Conservation (phyloP, 2,113 vertebrate species). For the Entelurus aequoreus region DNA sequence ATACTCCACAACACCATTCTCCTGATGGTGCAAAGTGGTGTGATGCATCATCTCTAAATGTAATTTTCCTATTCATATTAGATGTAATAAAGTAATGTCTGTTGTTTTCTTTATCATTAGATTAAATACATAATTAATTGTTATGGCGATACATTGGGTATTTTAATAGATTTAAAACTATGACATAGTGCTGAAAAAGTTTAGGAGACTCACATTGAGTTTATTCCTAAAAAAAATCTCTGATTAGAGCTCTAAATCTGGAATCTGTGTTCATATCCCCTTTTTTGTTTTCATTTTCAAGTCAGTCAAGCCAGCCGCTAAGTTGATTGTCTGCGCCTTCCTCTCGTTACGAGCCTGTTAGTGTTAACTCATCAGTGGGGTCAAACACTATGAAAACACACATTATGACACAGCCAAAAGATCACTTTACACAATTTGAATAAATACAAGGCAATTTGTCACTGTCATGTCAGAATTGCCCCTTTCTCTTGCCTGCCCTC, state of each 20-base stretch:
- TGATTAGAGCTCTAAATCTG: background rate
- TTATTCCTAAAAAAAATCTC: background rate
- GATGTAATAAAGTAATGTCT: no score
- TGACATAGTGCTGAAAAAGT: background rate
- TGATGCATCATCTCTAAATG: no score
- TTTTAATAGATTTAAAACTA: background rate
- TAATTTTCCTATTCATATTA: no score
- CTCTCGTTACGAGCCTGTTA: constrained; percentile 73
- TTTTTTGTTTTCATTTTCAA: background rate
- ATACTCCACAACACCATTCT: no score
- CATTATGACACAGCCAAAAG: constrained; percentile 82
- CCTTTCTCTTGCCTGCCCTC: constrained; percentile 68
- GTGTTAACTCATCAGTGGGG: constrained; percentile 81
- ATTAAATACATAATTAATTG: background rate
- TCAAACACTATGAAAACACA: constrained; percentile 83
- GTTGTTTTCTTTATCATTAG: no score
- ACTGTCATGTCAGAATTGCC: constrained; percentile 85
- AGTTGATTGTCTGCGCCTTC: constrained; percentile 11
- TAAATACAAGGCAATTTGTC: constrained; percentile 97
- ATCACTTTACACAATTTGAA: constrained; percentile 93
- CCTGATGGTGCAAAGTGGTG: no score
- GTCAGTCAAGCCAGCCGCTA: background rate
- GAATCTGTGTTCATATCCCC: background rate
- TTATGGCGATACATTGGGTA: background rate
- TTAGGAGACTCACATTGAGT: background rate